These are phyloP conservation scores for Drosophila pandora DNA, from an alignment of 1,140 invertebrate genomes.

Conservation along the genomic window DNA sequence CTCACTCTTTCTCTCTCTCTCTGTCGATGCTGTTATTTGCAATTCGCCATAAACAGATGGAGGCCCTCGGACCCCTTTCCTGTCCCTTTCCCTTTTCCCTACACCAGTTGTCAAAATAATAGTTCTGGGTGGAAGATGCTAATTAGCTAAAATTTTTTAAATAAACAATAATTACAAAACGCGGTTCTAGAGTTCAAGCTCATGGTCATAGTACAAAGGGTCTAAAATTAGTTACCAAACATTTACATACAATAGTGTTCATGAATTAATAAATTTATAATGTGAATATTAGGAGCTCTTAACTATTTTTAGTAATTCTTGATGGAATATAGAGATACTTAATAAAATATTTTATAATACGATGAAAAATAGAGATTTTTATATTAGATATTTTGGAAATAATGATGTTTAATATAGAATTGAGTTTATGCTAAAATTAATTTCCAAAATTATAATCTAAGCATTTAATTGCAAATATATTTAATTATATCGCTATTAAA, in stretches of 20 bases:
- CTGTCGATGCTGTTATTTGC: slow-evolving; percentile 45
- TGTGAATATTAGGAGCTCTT: too few relatives aligned
- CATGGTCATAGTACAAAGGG: not conserved
- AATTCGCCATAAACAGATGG: slow-evolving; percentile 44
- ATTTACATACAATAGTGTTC: not conserved
- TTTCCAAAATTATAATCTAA: too few relatives aligned
- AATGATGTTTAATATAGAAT: too few relatives aligned
- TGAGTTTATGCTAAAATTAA: too few relatives aligned
- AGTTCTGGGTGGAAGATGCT: not conserved
- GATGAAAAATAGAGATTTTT: too few relatives aligned
- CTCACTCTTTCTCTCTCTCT: slow-evolving; percentile 20
- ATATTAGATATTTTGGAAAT: too few relatives aligned
- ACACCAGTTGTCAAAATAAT: slow-evolving; percentile 1
- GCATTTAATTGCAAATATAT: too few relatives aligned
- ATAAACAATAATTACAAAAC: not conserved
- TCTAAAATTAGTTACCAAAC: not conserved
- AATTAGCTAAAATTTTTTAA: not conserved
- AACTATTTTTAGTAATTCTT: too few relatives aligned
- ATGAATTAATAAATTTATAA: too few relatives aligned
- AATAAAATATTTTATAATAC: too few relatives aligned
- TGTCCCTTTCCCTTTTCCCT: slow-evolving; percentile 20
- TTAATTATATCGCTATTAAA: too few relatives aligned
- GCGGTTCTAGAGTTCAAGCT: not conserved
- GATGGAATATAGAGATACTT: too few relatives aligned
- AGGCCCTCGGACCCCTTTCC: slow-evolving; percentile 13